Base-by-base conservation (phyloP, 2,888 invertebrate species). In the Cantharis nigra region DNA sequence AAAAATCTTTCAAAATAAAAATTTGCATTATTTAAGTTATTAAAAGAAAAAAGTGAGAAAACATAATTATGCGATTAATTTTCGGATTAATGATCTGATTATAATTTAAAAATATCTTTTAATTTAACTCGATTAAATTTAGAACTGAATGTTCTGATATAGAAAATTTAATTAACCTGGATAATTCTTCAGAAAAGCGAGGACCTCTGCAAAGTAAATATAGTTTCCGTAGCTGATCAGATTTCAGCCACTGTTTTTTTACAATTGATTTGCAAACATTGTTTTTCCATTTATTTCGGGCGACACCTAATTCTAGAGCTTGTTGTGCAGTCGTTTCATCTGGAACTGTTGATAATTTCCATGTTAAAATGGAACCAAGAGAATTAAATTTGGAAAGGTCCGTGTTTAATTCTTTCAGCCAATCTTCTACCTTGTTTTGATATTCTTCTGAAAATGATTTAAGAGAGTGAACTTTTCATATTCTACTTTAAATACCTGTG, bases 161-260 rank as follows among this genome's bases (percentile, higher is more conserved):
- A 67, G 67, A 33, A 69, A 26, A 71, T 28, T 26, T 72, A 71
- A 85, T 85, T 82, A 86, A 93, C 93, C 90, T 89, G 9, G 90
- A 89, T 84, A 92, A 91, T 70, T 89, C 85, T 67, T 88, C 87
- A 3, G 90, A 90, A 83, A 90, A 93, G 73, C 88, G 90, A 0
- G 93, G 92, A 64, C 93, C 93, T 81, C 92, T 89, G 82, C 94
- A 94, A 64, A 94, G 82, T 11, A 93, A 86, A 87, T 90, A 91
- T 71, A 91, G 85, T 89, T 91, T 91, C 78, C 93, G 88, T 69
- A 84, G 84, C 79, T 91, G 90, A 72, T 84, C 78, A 9, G 75
- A 76, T 3, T 83, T 82, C 64, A 84, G 72, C 72, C 81, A 81
- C 2, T 82, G 76, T 28, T 72, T 73, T 70, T 78, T 78, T 16